Evolutionary conservation across 2,888 invertebrate genomes (phyloP).

Genomic region (Cerastis leucographa): DNA sequence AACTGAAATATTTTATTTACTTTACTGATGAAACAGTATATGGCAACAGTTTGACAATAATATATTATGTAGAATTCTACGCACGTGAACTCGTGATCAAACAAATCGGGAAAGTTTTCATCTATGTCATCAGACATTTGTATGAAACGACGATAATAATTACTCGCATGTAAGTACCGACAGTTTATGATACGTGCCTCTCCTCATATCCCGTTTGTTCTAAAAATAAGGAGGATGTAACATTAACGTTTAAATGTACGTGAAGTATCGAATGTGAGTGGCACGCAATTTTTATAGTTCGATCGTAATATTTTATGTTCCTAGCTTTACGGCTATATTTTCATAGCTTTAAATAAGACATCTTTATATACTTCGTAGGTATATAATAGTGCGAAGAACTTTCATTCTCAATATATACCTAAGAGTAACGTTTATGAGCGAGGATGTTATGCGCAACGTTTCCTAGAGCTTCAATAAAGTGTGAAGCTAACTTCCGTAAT

Average conservation of each 20-base stretch:
- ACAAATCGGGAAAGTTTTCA: constrained; percentile 9
- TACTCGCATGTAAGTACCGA: neutral
- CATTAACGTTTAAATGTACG: constrained; percentile 71
- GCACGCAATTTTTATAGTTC: constrained; percentile 77
- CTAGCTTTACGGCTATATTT: constrained; percentile 74
- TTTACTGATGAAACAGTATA: constrained; percentile 35
- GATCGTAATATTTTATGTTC: constrained; percentile 82
- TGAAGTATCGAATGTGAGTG: constrained; percentile 74
- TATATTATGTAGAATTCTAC: constrained; percentile 10
- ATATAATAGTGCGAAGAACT: constrained; percentile 39
- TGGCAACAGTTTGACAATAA: constrained; percentile 7
- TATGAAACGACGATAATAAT: constrained; percentile 13
- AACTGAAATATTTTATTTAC: constrained; percentile 12
- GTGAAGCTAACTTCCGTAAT: constrained; percentile 58
- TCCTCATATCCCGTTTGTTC: constrained; percentile 49
- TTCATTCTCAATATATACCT: constrained; percentile 50
- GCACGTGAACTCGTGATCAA: neutral
- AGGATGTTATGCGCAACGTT: constrained; percentile 50
- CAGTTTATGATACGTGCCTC: constrained; percentile 20
- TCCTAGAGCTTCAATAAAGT: constrained; percentile 54
- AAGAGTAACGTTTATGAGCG: constrained; percentile 54
- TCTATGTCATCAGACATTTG: constrained; percentile 11
- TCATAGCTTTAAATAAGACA: constrained; percentile 71
- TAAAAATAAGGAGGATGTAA: constrained; percentile 66
- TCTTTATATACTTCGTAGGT: constrained; percentile 50